Base-by-base conservation (phyloP, 2,113 vertebrate genomes). In the Hirundichthys speculiger region DNA sequence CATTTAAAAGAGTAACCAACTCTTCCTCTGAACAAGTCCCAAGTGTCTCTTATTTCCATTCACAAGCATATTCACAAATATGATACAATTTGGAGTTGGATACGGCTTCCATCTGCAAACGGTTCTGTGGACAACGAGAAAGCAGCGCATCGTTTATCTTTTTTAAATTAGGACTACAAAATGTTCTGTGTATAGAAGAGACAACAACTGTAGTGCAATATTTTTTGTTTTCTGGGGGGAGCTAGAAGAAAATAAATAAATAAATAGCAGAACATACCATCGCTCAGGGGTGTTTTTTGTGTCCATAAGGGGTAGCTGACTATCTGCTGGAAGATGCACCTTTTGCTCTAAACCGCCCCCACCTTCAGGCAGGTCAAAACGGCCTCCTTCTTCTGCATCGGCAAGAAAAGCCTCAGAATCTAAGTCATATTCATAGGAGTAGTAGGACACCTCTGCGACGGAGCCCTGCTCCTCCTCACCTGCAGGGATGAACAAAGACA, bases 361-460 rank as follows among this genome's bases (percentile, higher is more conserved):
- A 12, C 60, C 78, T 25, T 81, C 88, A 0, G 91, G 88, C 8
- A 90, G 82, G 30, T 84, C 77, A 43, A 83, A 10, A 65, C 79
- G 66, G 71, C 93, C 92, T 15, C 87, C 87, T 1, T 65, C 79
- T 1, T 91, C 88, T 1, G 72, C 80, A 13, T 96, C 94, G 0
- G 75, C 84, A 0, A 80, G 92, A 12, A 94, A 94, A 61, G 92
- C 88, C 25, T 95, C 94, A 0, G 90, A 75, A 49, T 95, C 94
- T 0, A 86, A 71, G 72, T 96, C 94, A 0, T 96, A 96, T 50
- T 96, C 95, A 0, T 96, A 96, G 52, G 94, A 94, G 88, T 96
- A 96, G 85, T 96, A 95, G 1, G 94, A 94, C 25, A 93, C 90
- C 46, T 95, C 95, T 1, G 91, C 67, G 80, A 93, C 89, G 14